Conservation (phyloP, 2,113 vertebrate genomes). For the Rhombomys opimus region DNA sequence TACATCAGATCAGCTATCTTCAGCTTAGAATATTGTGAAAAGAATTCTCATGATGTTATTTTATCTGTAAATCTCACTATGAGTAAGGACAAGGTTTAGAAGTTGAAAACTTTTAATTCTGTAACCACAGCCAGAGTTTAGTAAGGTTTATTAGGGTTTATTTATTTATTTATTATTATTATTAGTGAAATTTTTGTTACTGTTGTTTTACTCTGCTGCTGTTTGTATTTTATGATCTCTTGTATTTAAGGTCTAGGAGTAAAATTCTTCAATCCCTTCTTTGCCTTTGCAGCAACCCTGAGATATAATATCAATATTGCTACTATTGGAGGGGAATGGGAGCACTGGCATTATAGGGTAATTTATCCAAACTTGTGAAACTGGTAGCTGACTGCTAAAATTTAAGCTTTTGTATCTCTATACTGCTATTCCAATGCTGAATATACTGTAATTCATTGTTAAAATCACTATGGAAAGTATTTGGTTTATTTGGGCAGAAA, state of each 20-base stretch:
- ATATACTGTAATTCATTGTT: background rate
- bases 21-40: background rate
- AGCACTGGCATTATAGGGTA: background rate
- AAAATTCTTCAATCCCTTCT: background rate
- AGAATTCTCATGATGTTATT: background rate
- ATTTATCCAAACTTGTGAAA: background rate
- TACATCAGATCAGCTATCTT: background rate
- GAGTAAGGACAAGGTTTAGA: background rate
- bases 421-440: background rate
- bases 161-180: background rate
- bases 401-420: background rate
- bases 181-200: background rate
- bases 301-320: background rate
- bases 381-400: background rate
- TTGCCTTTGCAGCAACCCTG: background rate
- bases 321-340: background rate
- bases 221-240: background rate
- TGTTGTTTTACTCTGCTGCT: background rate
- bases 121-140: background rate
- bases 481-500: background rate
- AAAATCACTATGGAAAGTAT: background rate
- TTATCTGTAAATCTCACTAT: background rate
- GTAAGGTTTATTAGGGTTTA: background rate
- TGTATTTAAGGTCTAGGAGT: background rate
- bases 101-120: background rate